Evolutionary conservation across 2,113 vertebrate species (phyloP), one percentile per base, ranked within the genome.

Genomic region (Perca flavescens): DNA sequence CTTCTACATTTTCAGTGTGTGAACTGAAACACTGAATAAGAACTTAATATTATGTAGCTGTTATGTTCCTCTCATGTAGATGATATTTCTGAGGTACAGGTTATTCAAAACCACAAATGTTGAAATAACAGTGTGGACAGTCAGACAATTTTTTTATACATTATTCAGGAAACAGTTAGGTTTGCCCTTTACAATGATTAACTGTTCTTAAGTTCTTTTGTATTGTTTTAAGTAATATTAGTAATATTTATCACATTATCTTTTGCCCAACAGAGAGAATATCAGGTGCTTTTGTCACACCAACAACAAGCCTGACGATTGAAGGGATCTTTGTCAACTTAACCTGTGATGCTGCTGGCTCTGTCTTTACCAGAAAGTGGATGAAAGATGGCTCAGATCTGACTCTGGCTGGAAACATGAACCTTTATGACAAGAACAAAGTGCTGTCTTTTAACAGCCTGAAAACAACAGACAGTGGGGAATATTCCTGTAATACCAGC

Each of bases 201-300:
- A 5, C 34, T 34, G 34, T 34, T 34, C 34, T 34, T 6, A 6
- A 34, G 34, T 34, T 34, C 60, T 62, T 40, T 21, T 5, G 1
- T 2, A 62, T 36, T 31, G 31, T 31, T 31, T 21, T 21, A 2
- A 14, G 19, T 28, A 28, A 28, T 28, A 28, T 28, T 28, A 28
- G 28, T 28, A 28, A 28, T 28, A 28, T 28, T 62, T 73, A 5
- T 14, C 9, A 53, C 8, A 0, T n/a, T 5, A 6, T 80, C 49
- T 84, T 65, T 74, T 74, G 3, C 19, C 47, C 66, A 5, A 84
- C 86, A 93, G 90, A 83, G 76, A 75, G 1, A 6, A 74, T 94
- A 80, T 73, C 70, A 66, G 16, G 12, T 25, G 56, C 8, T 43
- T 79, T 1, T 11, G 14, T 93, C 17, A 82, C 8, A 10, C 0